Base-by-base conservation (phyloP, 2,888 invertebrate genomes). In the Creontiades dilutus region DNA sequence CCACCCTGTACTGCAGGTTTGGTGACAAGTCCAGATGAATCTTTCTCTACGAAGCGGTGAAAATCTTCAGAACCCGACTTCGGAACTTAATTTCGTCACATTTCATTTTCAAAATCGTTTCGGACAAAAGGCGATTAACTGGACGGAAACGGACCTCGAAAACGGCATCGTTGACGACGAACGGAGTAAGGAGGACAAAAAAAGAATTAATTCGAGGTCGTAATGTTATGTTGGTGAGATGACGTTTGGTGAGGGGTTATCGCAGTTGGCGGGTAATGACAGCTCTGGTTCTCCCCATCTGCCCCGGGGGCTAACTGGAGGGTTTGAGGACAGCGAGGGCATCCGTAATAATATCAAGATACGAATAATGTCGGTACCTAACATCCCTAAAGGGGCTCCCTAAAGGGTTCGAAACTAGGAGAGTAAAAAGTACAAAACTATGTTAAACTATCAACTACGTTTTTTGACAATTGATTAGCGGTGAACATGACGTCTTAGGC, bases 251-350 rank as follows among this genome's bases (percentile, higher is more conserved):
- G 68, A 23, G 23, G 68, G 57, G 14, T 19, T 68, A 68, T 68
- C 68, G 68, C 68, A 68, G 68, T 68, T 68, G 68, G 68, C 68
- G 23, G 68, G 68, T 68, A 68, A 68, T 68, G 68, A 68, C 68
- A 68, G 68, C 68, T 68, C 13, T 23, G 23, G 23, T 68, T 68
- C 27, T 23, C 23, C 68, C 4, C 68, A 68, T 68, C 68, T 68
- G 68, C 68, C 68, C 37, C 37, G 7, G 3, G 7, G 37, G 7
- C 37, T 37, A 37, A 37, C 37, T 23, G 27, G 23, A 23, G 68
- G 68, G 23, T 5, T 19, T 23, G 68, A 68, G 68, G 23, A 57
- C 57, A 16, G 16, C 2, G 57, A 57, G 19, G n/a, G 57, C 57
- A n/a, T 57, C n/a, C n/a, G 57, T 57, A n/a, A 57, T 57, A n/a